phyloP scores from a whole-genome alignment of 2,113 vertebrate species.

The Cephalopterus ornatus region DNA sequence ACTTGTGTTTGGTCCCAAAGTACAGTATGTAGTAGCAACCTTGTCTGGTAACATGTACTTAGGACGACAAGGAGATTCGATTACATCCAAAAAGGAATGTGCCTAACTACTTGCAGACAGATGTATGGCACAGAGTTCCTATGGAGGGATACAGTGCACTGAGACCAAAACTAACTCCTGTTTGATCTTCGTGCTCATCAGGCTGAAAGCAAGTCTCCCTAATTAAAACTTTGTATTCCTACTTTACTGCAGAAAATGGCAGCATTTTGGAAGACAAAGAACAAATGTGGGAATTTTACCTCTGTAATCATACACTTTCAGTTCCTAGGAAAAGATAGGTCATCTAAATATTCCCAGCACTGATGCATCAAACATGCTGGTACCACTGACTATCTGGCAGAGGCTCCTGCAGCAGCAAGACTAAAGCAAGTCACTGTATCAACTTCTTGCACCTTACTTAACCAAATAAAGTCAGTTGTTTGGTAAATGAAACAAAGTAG shows the following conservation, averaged over 20 bases:
- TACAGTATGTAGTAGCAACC: conserved; percentile 11
- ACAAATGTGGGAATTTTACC: neutral
- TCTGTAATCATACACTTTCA: neutral
- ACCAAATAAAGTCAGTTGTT: neutral
- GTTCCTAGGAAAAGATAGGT: neutral
- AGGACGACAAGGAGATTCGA: conserved; percentile 34
- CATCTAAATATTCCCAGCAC: neutral
- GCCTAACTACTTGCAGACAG: conserved; percentile 65
- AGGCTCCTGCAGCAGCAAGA: neutral
- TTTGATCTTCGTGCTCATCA: neutral
- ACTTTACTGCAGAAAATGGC: neutral
- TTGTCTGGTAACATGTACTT: conserved; percentile 57
- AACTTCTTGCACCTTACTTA: neutral
- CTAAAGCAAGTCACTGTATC: neutral
- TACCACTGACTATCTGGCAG: neutral
- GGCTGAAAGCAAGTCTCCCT: neutral
- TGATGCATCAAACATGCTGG: neutral
- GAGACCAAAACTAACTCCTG: neutral
- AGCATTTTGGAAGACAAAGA: neutral
- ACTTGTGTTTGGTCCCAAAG: conserved; percentile 2
- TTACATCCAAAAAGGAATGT: conserved; percentile 55
- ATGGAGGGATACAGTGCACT: neutral
- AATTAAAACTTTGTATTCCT: neutral
- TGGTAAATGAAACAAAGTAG: neutral
- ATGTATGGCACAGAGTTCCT: conserved; percentile 48